Base-by-base conservation (phyloP, 2,113 vertebrate species). In the Corvus moneduloides region DNA sequence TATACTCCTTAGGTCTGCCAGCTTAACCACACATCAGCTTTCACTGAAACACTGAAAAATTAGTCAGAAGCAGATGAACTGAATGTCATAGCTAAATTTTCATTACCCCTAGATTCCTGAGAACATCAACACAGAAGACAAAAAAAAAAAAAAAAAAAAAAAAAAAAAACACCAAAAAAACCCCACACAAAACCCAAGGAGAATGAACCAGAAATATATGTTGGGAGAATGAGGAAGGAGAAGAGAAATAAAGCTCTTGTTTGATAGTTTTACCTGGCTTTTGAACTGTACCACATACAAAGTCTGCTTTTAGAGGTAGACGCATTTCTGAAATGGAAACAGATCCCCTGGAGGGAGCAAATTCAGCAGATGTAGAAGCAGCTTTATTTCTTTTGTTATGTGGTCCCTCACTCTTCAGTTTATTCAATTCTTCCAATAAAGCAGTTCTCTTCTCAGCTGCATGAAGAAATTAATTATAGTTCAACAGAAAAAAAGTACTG, bases 231-330 rank as follows among this genome's bases (percentile, higher is more conserved):
- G 6, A 22, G 10, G 7, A 27, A 54, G 2, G 6, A 35, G 5
- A 20, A 41, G 80, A 66, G 2, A 7, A 3, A 7, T 27, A 43
- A 55, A 79, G n/a, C 4, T 71, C 83, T 59, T 30, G 66, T 23
- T 30, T 85, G 22, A 15, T 78, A 27, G 8, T 28, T 69, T 91
- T 98, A 99, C 99, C 99, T 97, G 99, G 98, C 90, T 98, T 99
- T 95, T 98, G 99, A 90, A 96, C 97, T 5, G 97, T 97, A 66
- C 98, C 98, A 49, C 99, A 99, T 17, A 99, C 98, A 96, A 99
- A 99, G 69, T 99, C 99, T 32, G 99, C 99, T 97, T 99, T 99
- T 9, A 99, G 98, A 91, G 99, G 99, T 86, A 99, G 98, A 44
- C 99, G 98, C 11, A 99, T 96, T 93, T 99, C 99, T 79, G 98